Conservation (phyloP, 2,888 invertebrate species). For the Athetis lepigone region DNA sequence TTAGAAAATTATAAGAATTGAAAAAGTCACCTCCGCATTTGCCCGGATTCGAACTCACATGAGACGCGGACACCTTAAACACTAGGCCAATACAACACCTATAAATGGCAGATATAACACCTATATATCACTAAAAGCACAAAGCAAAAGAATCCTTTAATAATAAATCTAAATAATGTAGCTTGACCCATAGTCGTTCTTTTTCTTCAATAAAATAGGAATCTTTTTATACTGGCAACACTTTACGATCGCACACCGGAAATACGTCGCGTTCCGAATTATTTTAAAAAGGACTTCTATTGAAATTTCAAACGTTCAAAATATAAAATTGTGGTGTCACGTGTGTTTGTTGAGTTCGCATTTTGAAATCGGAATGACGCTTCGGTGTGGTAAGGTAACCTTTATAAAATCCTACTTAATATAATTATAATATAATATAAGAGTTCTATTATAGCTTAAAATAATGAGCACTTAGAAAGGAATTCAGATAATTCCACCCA, state of each 20-base stretch:
- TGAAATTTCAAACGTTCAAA: constrained; percentile 23
- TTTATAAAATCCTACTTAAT: too few species aligned
- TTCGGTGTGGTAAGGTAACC: not conserved
- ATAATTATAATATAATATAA: too few species aligned
- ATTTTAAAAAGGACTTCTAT: constrained; percentile 28
- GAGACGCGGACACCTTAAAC: not conserved
- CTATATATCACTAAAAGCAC: constrained; percentile 14
- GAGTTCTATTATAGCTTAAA: too few species aligned
- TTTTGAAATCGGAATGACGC: not conserved
- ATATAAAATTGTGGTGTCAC: constrained; percentile 17
- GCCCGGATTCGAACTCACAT: too few species aligned
- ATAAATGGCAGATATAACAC: constrained; percentile 23
- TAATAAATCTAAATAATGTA: constrained; percentile 42
- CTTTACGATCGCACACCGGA: constrained; percentile 57
- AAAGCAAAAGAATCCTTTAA: constrained; percentile 44
- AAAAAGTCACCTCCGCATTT: too few species aligned
- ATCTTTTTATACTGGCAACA: constrained; percentile 49
- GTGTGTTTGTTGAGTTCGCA: not conserved
- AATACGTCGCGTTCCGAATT: constrained; percentile 66
- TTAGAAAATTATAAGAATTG: too few species aligned
- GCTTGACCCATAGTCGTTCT: constrained; percentile 20
- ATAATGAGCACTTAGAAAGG: too few species aligned
- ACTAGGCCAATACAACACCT: too few species aligned
- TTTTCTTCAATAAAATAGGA: constrained; percentile 32
- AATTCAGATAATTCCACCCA: too few species aligned